Percentiles rank a stretch among this genome's conserved stretches.
phyloP scores from a whole-genome alignment of 2,113 vertebrate species.

The Aptenodytes patagonicus region DNA sequence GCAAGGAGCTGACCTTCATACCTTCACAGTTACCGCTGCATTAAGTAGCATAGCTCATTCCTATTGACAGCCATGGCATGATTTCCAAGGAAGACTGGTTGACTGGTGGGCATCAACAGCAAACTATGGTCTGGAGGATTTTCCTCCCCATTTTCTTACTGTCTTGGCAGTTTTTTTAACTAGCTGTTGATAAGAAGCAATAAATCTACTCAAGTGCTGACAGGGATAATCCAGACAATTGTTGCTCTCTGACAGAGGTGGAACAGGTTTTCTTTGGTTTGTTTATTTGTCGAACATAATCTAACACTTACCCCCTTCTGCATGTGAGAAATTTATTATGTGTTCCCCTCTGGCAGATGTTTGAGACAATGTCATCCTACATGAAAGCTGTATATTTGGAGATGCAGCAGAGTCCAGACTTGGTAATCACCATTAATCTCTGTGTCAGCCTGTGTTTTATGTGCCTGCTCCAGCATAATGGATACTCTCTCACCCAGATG shows the following conservation, averaged over 20 bases:
- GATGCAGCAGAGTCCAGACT: background rate
- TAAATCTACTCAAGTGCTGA: slow-evolving; percentile 45
- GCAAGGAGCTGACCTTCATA: background rate
- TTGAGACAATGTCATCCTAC: slow-evolving; percentile 38
- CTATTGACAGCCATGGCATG: background rate
- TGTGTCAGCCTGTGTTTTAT: slow-evolving; percentile 49
- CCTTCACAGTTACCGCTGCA: background rate
- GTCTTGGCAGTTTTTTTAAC: slow-evolving; percentile 36
- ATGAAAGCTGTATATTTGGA: slow-evolving; percentile 34
- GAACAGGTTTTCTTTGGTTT: slow-evolving; percentile 36
- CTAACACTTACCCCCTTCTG: background rate
- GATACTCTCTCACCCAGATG: background rate
- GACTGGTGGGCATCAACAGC: background rate
- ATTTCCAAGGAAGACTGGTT: background rate
- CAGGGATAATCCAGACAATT: slow-evolving; percentile 28
- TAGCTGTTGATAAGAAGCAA: slow-evolving; percentile 50
- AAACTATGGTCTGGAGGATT: background rate
- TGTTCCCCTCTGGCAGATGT: slow-evolving; percentile 45
- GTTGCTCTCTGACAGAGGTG: slow-evolving; percentile 12
- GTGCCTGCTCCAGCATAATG: slow-evolving; percentile 2
- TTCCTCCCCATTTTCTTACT: background rate
- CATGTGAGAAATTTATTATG: slow-evolving; percentile 26
- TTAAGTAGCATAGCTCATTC: background rate
- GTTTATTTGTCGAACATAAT: slow-evolving; percentile 39
- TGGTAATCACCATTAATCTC: slow-evolving; percentile 27